phyloP scores from a whole-genome alignment of 2,888 invertebrate genomes.

The Tenthredo distinguenda region DNA sequence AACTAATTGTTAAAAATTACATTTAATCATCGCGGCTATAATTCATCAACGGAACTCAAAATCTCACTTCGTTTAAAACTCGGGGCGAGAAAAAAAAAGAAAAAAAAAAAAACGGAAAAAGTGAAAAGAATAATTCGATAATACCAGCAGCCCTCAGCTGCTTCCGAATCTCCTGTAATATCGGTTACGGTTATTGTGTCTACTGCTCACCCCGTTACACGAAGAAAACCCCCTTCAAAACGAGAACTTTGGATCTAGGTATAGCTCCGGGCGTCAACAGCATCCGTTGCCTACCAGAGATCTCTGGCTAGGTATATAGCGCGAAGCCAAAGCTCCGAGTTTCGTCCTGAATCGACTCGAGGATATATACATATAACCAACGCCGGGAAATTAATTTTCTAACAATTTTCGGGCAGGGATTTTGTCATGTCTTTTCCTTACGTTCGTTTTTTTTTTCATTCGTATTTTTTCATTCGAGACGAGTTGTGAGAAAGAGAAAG shows the following conservation, averaged over 20 bases:
- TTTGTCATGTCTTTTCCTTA: not conserved
- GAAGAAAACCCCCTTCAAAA: not conserved
- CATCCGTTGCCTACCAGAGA: conserved; percentile 9
- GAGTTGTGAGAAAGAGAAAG: too few species aligned
- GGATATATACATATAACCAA: not conserved
- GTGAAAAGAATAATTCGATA: not conserved
- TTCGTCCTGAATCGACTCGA: not conserved
- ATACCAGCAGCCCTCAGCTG: not conserved
- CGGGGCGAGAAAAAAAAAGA: not conserved
- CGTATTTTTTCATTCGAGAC: too few species aligned
- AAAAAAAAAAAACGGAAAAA: not conserved
- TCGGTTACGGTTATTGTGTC: conserved; percentile 6
- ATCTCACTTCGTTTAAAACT: not conserved
- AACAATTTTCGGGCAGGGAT: not conserved
- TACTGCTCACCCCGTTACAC: not conserved
- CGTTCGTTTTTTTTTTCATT: too few species aligned
- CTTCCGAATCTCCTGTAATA: conserved; percentile 9
- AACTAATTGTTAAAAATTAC: not conserved
- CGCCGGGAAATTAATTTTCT: not conserved
- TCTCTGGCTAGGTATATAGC: not conserved
- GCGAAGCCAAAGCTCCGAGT: not conserved
- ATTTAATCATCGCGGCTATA: not conserved
- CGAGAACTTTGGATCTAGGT: not conserved
- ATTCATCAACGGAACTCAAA: not conserved
- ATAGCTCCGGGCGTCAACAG: conserved; percentile 12